Base-by-base conservation (phyloP, 2,888 invertebrate genomes). In the Trichogramma evanescens region DNA sequence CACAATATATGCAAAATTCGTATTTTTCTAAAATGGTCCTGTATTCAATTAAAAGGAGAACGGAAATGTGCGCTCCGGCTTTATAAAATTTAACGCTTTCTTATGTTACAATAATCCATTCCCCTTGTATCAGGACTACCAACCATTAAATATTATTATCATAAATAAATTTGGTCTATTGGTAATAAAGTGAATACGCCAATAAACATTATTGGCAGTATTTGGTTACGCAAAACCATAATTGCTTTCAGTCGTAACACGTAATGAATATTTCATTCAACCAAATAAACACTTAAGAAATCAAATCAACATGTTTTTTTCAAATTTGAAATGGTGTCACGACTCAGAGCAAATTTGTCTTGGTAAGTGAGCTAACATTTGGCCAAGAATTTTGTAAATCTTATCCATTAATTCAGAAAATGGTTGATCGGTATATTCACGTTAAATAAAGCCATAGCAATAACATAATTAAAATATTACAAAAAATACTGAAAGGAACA, bases 91-190 rank as follows among this genome's bases (percentile, higher is more conserved):
- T 70, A 70, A 13, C 48, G 26, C 66, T 66, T 68, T 69, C 70
- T 70, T 71, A 72, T 74, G 74, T 72, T 74, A 75, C 74, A 75
- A 72, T 72, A 74, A 72, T 71, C 68, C 54, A 58, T 70, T 60
- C 75, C 69, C 69, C 71, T 71, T 68, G 69, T 69, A 71, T 73
- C 69, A 72, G 72, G 72, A 76, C 69, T 74, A 71, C 70, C 71
- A 72, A 75, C 72, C 72, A 70, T 74, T 63, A 71, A 74, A 76
- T 76, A 76, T 74, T 76, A 77, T 76, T 75, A 76, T 76, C 75
- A 77, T 77, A 76, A 77, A 77, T 77, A 77, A 76, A 76, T 77
- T 76, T 77, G 77, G 76, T 77, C 75, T 77, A 77, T 77, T 73
- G 76, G 73, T 77, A 77, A 75, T 76, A 75, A 75, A 74, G 72